A percentile compares a stretch with the other conserved stretches of the same genome.
Evolutionary conservation across 2,888 invertebrate species (phyloP).

Genomic region (Phyllotreta cruciferae): DNA sequence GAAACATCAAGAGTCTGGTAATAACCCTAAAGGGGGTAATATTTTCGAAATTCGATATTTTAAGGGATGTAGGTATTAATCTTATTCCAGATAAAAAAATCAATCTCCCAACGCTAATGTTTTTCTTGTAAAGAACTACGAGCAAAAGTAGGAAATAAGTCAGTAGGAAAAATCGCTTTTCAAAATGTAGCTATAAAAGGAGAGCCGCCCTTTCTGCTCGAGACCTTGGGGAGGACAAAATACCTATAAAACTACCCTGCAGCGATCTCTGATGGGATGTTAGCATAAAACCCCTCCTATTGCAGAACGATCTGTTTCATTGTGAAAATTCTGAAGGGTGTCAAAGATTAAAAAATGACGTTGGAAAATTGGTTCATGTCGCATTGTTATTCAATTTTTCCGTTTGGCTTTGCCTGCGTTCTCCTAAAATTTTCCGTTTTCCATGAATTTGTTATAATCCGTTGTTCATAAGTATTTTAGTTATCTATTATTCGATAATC

Average conservation of each 20-base stretch:
- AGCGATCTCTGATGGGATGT: slow-evolving; percentile 47
- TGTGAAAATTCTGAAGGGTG: slow-evolving; percentile 27
- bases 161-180: slow-evolving; percentile 46
- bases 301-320: slow-evolving; percentile 30
- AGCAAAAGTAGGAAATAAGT: slow-evolving; percentile 33
- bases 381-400: slow-evolving; percentile 8
- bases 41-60: no score
- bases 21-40: no score
- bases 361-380: slow-evolving; percentile 9
- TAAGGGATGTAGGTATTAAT: background rate
- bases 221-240: slow-evolving; percentile 51
- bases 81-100: slow-evolving; percentile 3
- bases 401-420: no score
- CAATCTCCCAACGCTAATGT: slow-evolving; percentile 10
- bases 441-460: no score
- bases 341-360: slow-evolving; percentile 15
- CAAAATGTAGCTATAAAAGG: slow-evolving; percentile 48
- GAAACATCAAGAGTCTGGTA: no score
- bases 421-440: no score
- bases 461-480: no score
- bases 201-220: slow-evolving; percentile 47
- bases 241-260: slow-evolving; percentile 52
- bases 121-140: slow-evolving; percentile 11
- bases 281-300: slow-evolving; percentile 31
- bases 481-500: no score